A percentile compares a stretch with the other conserved stretches of the same genome.
Conservation (phyloP, 2,797 vertebrate genomes). For the Pangasius macronema region DNA sequence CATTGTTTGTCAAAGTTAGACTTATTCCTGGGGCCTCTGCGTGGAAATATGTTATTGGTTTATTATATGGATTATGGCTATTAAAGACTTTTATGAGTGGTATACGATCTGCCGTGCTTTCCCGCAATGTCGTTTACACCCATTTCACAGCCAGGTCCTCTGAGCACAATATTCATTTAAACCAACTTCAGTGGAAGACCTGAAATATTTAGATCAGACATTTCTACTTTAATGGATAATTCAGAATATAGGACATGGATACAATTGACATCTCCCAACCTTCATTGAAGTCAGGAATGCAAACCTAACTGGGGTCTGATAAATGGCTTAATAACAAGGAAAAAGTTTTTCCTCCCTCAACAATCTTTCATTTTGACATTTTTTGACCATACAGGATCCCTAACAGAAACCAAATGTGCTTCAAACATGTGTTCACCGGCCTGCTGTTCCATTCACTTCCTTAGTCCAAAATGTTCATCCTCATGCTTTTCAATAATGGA, state of each 20-base stretch:
- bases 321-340: constrained; percentile 36
- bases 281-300: constrained; percentile 20
- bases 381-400: constrained; percentile 28
- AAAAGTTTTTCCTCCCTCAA: background rate
- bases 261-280: background rate
- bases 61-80: background rate
- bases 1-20: constrained; percentile 26
- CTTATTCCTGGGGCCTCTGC: constrained; percentile 9
- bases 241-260: background rate
- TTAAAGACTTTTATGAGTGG: constrained; percentile 23
- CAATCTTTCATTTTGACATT: constrained; percentile 50
- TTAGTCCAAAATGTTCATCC: constrained; percentile 22
- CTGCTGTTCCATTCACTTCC: constrained; percentile 19
- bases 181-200: background rate
- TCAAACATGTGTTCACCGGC: constrained; percentile 40
- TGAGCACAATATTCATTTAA: background rate
- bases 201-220: background rate
- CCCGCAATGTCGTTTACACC: background rate
- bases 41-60: constrained; percentile 10
- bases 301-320: constrained; percentile 15
- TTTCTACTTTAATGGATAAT: background rate
- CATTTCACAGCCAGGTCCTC: constrained; percentile 12
- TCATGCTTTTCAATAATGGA: constrained; percentile 14
- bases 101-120: constrained; percentile 38
- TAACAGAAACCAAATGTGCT: constrained; percentile 58